These are phyloP conservation scores for Echeneis naucrates DNA, from an alignment of 2,797 vertebrate species.

Conservation along the genomic window DNA sequence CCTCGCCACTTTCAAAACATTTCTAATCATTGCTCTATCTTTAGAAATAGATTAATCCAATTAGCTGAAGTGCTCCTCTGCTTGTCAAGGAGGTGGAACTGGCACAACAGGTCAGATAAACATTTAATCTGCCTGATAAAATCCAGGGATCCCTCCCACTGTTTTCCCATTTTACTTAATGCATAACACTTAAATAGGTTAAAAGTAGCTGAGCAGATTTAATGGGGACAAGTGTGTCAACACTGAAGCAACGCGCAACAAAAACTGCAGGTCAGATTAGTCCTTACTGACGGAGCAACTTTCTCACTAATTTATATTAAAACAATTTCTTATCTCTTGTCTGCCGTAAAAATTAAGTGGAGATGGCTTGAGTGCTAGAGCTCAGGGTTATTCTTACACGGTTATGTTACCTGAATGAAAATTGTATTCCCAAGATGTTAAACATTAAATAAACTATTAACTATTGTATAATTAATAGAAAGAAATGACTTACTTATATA, in stretches of 20 bases:
- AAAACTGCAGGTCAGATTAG: neutral
- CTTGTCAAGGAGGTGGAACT: neutral
- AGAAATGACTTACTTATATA: neutral
- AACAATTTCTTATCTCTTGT: conserved; percentile 16
- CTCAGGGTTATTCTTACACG: neutral
- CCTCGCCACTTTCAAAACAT: neutral
- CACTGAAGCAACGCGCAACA: neutral
- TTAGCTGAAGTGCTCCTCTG: neutral
- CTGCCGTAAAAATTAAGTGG: neutral
- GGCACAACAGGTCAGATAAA: conserved; percentile 8
- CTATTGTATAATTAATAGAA: neutral
- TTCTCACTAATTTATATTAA: conserved; percentile 25
- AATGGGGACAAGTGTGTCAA: neutral
- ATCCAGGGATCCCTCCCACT: neutral
- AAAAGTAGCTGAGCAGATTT: neutral
- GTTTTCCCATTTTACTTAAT: neutral
- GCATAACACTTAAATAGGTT: conserved; percentile 15
- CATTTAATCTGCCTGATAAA: neutral
- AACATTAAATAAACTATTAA: no score
- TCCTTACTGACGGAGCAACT: neutral
- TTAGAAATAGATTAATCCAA: neutral
- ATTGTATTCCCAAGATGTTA: neutral
- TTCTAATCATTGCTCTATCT: neutral
- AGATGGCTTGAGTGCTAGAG: neutral
- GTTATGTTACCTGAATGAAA: neutral